Conservation (phyloP, 2,888 invertebrate genomes). For the Plutella xylostella region DNA sequence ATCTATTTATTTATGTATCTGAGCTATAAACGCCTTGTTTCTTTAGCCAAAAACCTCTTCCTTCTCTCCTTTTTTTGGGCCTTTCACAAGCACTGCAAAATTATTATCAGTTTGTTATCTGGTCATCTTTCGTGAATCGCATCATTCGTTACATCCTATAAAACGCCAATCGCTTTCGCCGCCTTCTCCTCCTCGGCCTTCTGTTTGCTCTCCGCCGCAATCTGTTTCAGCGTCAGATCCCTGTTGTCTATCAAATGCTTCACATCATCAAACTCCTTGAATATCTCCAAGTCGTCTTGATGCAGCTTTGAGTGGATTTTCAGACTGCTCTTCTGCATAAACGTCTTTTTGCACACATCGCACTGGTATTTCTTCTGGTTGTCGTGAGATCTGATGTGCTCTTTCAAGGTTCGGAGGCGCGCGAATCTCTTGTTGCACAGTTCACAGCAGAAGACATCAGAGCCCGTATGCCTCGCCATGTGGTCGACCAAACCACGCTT, state of each 20-base stretch:
- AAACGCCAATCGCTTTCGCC: too few relatives aligned
- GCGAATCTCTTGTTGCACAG: conserved; percentile 49
- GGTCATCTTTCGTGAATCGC: too few relatives aligned
- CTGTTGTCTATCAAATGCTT: conserved; percentile 58
- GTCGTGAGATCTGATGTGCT: conserved; percentile 47
- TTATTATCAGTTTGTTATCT: too few relatives aligned
- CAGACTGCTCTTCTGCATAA: conserved; percentile 54
- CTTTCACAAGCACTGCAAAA: too few relatives aligned
- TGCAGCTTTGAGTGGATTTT: conserved; percentile 52
- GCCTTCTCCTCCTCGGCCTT: too few relatives aligned
- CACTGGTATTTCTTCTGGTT: conserved; percentile 45
- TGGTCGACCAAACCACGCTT: conserved; percentile 54
- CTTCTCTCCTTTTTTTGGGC: too few relatives aligned
- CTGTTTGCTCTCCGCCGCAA: conserved; percentile 49
- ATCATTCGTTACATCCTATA: too few relatives aligned
- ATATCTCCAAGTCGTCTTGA: conserved; percentile 58
- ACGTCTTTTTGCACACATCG: conserved; percentile 52
- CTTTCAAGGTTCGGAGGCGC: conserved; percentile 39
- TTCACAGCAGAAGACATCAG: conserved; percentile 40
- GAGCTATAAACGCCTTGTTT: too few relatives aligned
- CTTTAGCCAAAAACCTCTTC: too few relatives aligned
- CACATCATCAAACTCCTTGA: conserved; percentile 61
- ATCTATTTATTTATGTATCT: too few relatives aligned
- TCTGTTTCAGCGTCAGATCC: conserved; percentile 54
- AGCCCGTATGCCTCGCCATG: conserved; percentile 41